Percentiles rank a stretch among this genome's conserved stretches.
phyloP scores from a whole-genome alignment of 35 echinoderm and acorn worm species.

The Ophioderma brevispina region DNA sequence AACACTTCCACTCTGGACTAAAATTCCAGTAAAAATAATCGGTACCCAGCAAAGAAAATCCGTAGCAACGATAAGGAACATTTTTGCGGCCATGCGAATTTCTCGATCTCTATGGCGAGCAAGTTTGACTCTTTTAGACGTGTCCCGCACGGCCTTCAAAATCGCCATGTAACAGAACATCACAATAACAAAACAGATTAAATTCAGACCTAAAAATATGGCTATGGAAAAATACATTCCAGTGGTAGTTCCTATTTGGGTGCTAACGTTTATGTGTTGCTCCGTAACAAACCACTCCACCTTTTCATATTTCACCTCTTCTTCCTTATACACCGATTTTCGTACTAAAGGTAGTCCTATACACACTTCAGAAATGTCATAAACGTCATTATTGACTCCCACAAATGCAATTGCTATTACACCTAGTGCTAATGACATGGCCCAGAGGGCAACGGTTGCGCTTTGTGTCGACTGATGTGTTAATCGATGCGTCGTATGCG shows the following conservation, averaged over 20 bases:
- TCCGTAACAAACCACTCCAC: background rate
- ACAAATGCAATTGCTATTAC: background rate
- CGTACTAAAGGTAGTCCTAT: background rate
- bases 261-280: background rate
- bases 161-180: background rate
- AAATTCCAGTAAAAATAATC: background rate
- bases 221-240: background rate
- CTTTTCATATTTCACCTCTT: background rate
- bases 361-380: slow-evolving; percentile 6
- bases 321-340: background rate
- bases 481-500: background rate
- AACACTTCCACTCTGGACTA: background rate
- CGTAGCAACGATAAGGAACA: background rate
- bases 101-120: background rate
- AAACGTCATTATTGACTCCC: background rate
- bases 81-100: background rate
- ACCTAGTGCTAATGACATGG: background rate
- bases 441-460: background rate
- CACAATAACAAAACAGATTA: background rate
- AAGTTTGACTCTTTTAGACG: background rate
- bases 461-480: background rate
- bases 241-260: background rate
- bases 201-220: background rate
- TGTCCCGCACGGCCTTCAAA: background rate
- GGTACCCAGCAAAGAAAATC: background rate